Evolutionary conservation across 2,888 invertebrate species (phyloP), one percentile per base, ranked within the genome.

Genomic region (Scaptomyza polygonia): DNA sequence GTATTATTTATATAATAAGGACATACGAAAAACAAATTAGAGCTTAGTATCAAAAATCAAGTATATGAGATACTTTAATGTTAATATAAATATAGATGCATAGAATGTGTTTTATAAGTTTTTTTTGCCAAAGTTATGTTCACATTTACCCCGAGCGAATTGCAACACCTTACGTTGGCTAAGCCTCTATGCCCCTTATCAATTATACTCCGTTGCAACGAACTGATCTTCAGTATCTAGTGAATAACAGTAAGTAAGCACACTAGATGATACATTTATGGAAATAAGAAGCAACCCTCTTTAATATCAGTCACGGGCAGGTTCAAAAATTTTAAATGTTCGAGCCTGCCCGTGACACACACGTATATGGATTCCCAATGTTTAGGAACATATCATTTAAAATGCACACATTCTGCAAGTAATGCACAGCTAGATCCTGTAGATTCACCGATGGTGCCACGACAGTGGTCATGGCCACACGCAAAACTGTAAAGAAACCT

Each of bases 311-410:
- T 27, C 18, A 42, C 29, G 42, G 40, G n/a, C 52, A 29, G 40
- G n/a, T 2, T 52, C n/a, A 52, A 30, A 14, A 5, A 1, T 34
- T 48, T 34, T 3, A 2, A 21, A 48, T n/a, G 27, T n/a, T 36
- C 21, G 1, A 27, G 8, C 42, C 29, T 52, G 29, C 52, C 40
- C 29, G 53, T 44, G 44, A 34, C 34, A 14, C n/a, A 14, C 34
- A 34, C 0, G 3, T 21, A 12, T 14, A 0, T 8, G 30, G 12
- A 12, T 21, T 12, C 5, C 18, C 8, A 0, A 18, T 5, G 1
- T 32, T 18, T 7, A 7, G 16, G 16, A 47, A 12, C 12, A 29
- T 11, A 3, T 7, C 45, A 16, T 16, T 9, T 12, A 52, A 18
- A 14, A 21, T 52, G 30, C 30, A 42, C 29, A 9, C 42, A 1